Percentiles rank a stretch among this genome's conserved stretches.
phyloP scores from a whole-genome alignment of 35 echinoderm and acorn worm species.

The Ptychodera flava region DNA sequence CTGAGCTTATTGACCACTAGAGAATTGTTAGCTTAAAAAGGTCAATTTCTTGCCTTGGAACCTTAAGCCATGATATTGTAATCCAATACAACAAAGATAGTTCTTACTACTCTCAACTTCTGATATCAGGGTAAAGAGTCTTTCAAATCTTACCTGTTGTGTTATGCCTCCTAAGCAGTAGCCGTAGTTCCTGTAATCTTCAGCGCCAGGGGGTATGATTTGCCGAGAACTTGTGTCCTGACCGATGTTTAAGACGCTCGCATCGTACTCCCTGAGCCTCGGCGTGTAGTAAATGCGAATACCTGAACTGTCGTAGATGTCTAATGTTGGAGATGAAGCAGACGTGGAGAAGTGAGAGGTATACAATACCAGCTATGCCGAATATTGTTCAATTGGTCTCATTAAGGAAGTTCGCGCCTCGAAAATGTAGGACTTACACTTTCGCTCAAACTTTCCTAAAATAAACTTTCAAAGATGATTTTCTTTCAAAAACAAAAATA shows the following conservation, averaged over 20 bases:
- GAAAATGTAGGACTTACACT: too few species aligned
- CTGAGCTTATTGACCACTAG: too few species aligned
- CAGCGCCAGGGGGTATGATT: neutral
- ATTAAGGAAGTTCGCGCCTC: too few species aligned
- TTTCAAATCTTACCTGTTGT: neutral
- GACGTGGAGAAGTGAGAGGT: neutral
- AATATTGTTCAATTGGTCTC: neutral
- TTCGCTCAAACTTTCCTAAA: too few species aligned
- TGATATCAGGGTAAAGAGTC: neutral
- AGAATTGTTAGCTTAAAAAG: too few species aligned
- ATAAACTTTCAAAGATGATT: too few species aligned
- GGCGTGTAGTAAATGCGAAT: conserved; percentile 10
- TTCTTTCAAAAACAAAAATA: too few species aligned
- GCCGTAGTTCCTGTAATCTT: neutral
- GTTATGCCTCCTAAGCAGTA: neutral
- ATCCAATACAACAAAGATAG: neutral
- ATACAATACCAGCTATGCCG: too few species aligned
- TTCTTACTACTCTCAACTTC: neutral
- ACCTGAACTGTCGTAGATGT: conserved; percentile 3
- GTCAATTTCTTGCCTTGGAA: too few species aligned
- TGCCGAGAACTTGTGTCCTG: too few species aligned
- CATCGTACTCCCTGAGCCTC: neutral
- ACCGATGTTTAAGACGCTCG: neutral
- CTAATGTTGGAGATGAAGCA: neutral
- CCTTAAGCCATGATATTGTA: neutral